Evolutionary conservation across 2,888 invertebrate genomes (phyloP), one percentile per base, ranked within the genome.

Genomic region (Synergus laeviventris): DNA sequence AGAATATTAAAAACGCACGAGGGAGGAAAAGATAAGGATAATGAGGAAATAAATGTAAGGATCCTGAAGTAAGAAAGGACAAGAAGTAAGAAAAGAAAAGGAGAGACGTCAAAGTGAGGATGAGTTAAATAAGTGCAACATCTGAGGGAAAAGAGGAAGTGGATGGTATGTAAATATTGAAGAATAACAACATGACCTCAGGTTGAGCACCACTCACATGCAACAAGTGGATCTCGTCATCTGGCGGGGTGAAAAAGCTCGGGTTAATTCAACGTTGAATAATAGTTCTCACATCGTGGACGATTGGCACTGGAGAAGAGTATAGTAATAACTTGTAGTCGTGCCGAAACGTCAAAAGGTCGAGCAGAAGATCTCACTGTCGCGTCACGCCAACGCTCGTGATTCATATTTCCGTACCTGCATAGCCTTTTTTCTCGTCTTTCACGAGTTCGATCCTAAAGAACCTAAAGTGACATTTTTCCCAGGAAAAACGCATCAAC

Each of bases 141-240:
- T 12, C 31, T 21, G 18, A 31, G 31, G 12, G 31, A 24, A 60
- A 16, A 31, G 24, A n/a, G 9, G 16, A 11, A 64, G 39, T 42
- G 2, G 12, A 39, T n/a, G 11, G 39, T 39, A 64, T 64, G 38
- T 64, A 64, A 66, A 66, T 21, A 66, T 45, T 66, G 21, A 42
- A 16, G 16, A 49, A 49, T 49, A n/a, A 18, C n/a, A n/a, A 49
- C n/a, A 8, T 56, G 12, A n/a, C 18, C 7, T 62, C 11, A 39
- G 49, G 70, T 70, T 70, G 70, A 36, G 70, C 31, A 45, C 31
- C 70, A 16, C 70, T 45, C n/a, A n/a, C 12, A 45, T 45, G 70
- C 70, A 70, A 70, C 70, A 70, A 70, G 70, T 70, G 45, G 70
- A 45, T 21, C 31, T 31, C 70, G 31, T 49, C 39, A 64, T n/a